Percentiles rank a stretch among this genome's conserved stretches.
Evolutionary conservation across 2,888 invertebrate genomes (phyloP).

Genomic region (Eristalinus aeneus): DNA sequence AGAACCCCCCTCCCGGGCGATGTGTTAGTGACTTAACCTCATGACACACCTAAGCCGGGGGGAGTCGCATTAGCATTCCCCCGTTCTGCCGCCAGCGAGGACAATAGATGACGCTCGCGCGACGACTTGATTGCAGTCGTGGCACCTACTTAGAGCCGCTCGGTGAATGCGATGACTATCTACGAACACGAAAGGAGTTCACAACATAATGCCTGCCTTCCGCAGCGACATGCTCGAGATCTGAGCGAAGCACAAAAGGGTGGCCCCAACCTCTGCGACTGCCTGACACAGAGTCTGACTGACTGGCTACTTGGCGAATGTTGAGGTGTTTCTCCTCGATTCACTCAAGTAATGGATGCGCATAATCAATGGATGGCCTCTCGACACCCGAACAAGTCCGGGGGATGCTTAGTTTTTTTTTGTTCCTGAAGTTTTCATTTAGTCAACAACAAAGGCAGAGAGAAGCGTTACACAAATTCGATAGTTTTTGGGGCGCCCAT

Average conservation of each 20-base stretch:
- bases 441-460: conserved; percentile 2
- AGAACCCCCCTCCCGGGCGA: conserved; percentile 19
- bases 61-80: conserved; percentile 36
- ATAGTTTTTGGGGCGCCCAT: conserved; percentile 10
- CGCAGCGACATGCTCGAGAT: conserved; percentile 1
- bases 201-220: conserved; percentile 38
- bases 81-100: conserved; percentile 24
- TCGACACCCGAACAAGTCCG: neutral
- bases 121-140: conserved; percentile 60
- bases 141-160: conserved; percentile 54
- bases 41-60: conserved; percentile 61
- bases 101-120: conserved; percentile 49
- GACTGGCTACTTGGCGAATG: conserved; percentile 32
- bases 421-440: conserved; percentile 1
- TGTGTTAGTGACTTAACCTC: conserved; percentile 67
- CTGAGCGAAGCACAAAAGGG: conserved; percentile 47
- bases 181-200: conserved; percentile 45
- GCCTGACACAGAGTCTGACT: conserved; percentile 28
- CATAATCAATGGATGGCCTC: conserved; percentile 51
- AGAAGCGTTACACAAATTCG: neutral
- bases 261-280: conserved; percentile 9
- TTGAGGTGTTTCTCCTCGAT: neutral
- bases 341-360: conserved; percentile 44
- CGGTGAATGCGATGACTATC: conserved; percentile 30
- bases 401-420: neutral